phyloP scores from a whole-genome alignment of 2,797 vertebrate genomes.

The Neopelma chrysocephalum region DNA sequence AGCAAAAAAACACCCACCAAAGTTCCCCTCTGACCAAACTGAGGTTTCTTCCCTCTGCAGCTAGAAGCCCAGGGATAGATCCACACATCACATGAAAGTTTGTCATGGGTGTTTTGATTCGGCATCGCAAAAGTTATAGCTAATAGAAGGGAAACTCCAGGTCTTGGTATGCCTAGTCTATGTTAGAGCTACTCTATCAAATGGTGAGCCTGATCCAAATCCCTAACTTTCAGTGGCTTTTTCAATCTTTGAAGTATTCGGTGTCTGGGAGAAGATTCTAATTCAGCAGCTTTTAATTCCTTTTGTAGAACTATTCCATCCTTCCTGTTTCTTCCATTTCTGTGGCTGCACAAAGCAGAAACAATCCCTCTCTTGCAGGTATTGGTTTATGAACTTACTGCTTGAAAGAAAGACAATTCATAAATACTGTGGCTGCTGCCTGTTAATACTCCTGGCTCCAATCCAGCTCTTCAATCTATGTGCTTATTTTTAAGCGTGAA shows the following conservation, averaged over 20 bases:
- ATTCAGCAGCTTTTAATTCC: background rate
- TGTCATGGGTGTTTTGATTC: background rate
- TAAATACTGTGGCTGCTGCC: background rate
- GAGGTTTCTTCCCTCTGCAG: background rate
- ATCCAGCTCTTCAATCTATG: slow-evolving; percentile 19
- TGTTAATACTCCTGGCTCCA: slow-evolving; percentile 44
- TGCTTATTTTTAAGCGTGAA: slow-evolving; percentile 56
- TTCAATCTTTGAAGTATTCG: fast-evolving
- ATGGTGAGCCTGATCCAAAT: background rate
- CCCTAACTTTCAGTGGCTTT: background rate
- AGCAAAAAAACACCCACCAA: background rate
- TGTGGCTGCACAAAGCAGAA: background rate
- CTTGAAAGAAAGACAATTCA: slow-evolving; percentile 4
- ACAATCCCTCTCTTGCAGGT: background rate
- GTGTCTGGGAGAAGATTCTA: background rate
- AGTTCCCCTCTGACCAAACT: background rate
- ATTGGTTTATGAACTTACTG: background rate
- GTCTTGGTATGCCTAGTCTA: background rate
- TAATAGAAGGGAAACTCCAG: background rate
- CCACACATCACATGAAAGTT: background rate
- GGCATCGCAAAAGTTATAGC: background rate
- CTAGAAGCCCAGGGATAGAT: background rate
- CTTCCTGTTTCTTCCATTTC: background rate
- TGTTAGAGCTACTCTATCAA: background rate
- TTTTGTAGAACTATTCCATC: background rate